A percentile compares a stretch with the other conserved stretches of the same genome.
Evolutionary conservation across 2,888 invertebrate genomes (phyloP).

Genomic region (Hetaerina titia): DNA sequence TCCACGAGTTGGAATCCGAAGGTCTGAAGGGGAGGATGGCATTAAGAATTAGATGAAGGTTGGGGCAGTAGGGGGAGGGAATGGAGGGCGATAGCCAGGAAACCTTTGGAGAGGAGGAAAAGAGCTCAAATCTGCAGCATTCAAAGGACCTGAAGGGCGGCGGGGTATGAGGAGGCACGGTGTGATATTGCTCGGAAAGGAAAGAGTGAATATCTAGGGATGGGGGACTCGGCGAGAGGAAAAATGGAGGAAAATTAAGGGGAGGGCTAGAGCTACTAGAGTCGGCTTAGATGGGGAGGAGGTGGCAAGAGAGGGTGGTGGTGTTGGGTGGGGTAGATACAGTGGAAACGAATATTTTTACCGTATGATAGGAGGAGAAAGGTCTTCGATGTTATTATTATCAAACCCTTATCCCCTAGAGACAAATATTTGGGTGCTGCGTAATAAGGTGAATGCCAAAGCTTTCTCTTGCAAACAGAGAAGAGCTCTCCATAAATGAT

Average conservation of each 20-base stretch:
- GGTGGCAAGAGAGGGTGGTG: background rate
- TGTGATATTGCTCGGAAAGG: background rate
- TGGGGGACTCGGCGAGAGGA: background rate
- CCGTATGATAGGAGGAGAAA: background rate
- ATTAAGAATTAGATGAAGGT: background rate
- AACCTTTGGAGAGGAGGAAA: background rate
- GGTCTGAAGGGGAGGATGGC: background rate
- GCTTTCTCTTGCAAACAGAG: background rate
- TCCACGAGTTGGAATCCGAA: background rate
- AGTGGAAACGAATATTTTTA: no score
- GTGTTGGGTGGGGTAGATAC: background rate
- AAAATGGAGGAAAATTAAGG: background rate
- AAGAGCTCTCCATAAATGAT: background rate
- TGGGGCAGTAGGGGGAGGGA: background rate
- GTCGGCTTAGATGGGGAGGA: background rate
- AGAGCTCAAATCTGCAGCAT: background rate
- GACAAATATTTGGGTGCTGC: background rate
- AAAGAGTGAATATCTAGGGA: constrained; percentile 7
- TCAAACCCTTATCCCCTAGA: background rate
- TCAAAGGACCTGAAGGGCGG: background rate
- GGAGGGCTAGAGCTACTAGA: background rate
- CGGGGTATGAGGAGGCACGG: background rate
- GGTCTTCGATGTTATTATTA: background rate
- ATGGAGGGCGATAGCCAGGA: background rate
- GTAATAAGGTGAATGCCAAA: background rate